Base-by-base conservation (phyloP, 2,113 vertebrate genomes). In the Oreochromis spilurus region DNA sequence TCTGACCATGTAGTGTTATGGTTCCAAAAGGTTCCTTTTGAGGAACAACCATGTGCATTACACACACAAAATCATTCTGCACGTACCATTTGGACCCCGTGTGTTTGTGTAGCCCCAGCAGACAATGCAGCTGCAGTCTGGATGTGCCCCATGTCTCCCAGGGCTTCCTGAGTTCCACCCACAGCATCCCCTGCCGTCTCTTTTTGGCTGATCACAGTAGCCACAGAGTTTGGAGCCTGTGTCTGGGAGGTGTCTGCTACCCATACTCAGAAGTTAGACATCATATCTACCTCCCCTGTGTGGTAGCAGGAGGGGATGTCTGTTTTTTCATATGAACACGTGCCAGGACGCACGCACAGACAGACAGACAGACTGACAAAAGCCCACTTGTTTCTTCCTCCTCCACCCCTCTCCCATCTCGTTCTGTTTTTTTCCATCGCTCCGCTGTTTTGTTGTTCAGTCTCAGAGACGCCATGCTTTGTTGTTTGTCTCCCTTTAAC, bases 401-500 rank as follows among this genome's bases (percentile, higher is more conserved):
- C 84, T 89, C 88, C 80, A 75, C 45, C 80, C 54, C 29, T 84
- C 67, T 86, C 58, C 88, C 79, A 79, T 88, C 87, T 91, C 29
- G 4, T 88, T 62, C 77, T 87, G 40, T 85, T 79, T 75, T 89
- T 88, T 52, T 85, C 87, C 79, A 84, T 38, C 40, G 26, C 83
- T 84, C 48, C 2, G 16, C 82, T 80, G 72, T 90, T 89, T 79
- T 88, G 81, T 85, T 81, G 83, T 90, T 91, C 53, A 57, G 45
- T 81, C 87, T 89, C 86, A 24, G 84, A 89, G 84, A 91, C 78
- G 19, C 40, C 67, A n/a, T 17, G 55, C 90, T 88, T 87, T 90
- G 87, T 88, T 88, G 87, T 87, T 89, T 83, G 83, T 85, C 81
- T 86, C 45, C 80, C 54, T 93, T 90, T 78, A 92, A 92, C 91